Base-by-base conservation (phyloP, 2,113 vertebrate genomes). In the Cepphus grylle region DNA sequence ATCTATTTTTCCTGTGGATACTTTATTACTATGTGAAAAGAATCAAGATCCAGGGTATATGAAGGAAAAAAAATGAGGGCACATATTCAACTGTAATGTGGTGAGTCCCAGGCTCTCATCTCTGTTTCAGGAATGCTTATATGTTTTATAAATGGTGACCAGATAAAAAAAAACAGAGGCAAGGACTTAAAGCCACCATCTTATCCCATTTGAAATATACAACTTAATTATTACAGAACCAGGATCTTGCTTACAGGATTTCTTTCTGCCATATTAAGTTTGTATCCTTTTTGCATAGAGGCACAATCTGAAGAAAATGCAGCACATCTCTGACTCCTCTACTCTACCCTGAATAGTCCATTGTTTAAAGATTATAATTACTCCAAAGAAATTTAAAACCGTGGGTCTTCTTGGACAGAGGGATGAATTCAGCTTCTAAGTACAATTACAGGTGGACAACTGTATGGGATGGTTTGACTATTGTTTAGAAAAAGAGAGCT, bases 71-170 rank as follows among this genome's bases (percentile, higher is more conserved):
- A 53, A 40, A 22, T 4, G 2, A 88, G 4, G 17, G 3, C 11
- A 91, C 4, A 6, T 47, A 55, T n/a, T 71, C 25, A 71, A 2
- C 13, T 32, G 7, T 9, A 40, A 6, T 29, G 12, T 45, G 32
- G 26, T 1, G 6, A 52, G 15, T 55, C 55, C 20, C 30, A 59
- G 4, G 15, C 86, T 90, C 29, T 50, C 0, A 0, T 55, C 12
- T 59, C 6, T 49, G 3, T 8, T 77, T 82, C 62, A 88, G 59
- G 8, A 42, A 23, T 27, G 8, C 4, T 71, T 79, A 32, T 15
- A 14, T 85, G 22, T 71, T 72, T 92, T 77, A 59, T 63, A 59
- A 86, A 90, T 2, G 1, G 15, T 42, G 36, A 67, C 4, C 11
- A 77, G n/a, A 81, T 15, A 42, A 32, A 62, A 71, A 73, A 62